A percentile compares a stretch with the other conserved stretches of the same genome.
Evolutionary conservation across 92 coral and sea anemone genomes (phyloP).

Genomic region (Phymanthus crucifer): DNA sequence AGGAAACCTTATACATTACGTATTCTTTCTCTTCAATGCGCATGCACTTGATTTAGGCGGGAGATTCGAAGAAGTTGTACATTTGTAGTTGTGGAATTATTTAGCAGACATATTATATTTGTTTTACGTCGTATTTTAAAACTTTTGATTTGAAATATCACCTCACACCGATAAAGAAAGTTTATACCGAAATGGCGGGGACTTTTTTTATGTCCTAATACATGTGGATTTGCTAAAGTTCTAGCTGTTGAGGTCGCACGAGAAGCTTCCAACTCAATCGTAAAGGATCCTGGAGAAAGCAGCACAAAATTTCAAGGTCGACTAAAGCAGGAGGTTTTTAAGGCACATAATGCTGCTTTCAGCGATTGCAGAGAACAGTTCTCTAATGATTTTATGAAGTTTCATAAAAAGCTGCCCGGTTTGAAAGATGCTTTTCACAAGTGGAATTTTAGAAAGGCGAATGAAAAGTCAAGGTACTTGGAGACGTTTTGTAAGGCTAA

Average conservation of each 20-base stretch:
- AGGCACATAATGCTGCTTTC: conserved; percentile 22
- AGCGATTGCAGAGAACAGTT: conserved; percentile 32
- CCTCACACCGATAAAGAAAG: too few relatives aligned
- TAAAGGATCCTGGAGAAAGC: conserved; percentile 18
- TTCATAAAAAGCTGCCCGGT: conserved; percentile 47
- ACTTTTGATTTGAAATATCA: not conserved
- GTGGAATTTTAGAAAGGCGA: conserved; percentile 52
- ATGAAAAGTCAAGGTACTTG: conserved; percentile 49
- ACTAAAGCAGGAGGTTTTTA: conserved; percentile 38
- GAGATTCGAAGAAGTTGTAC: not conserved
- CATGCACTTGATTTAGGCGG: conserved; percentile 11
- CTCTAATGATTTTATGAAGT: conserved; percentile 29
- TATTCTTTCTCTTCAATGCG: too few relatives aligned
- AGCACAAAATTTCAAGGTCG: not conserved
- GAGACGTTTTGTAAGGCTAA: conserved; percentile 39
- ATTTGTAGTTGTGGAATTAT: conserved; percentile 7
- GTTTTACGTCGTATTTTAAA: not conserved
- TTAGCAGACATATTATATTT: not conserved
- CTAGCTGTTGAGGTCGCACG: conserved; percentile 24
- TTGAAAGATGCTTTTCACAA: conserved; percentile 39
- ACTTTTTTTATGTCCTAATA: conserved; percentile 39
- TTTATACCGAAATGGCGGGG: conserved; percentile 27
- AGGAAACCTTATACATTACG: too few relatives aligned
- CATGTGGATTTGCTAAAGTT: conserved; percentile 33
- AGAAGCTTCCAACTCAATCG: not conserved